Conservation (phyloP, 2,113 vertebrate species). For the Plestiodon gilberti region DNA sequence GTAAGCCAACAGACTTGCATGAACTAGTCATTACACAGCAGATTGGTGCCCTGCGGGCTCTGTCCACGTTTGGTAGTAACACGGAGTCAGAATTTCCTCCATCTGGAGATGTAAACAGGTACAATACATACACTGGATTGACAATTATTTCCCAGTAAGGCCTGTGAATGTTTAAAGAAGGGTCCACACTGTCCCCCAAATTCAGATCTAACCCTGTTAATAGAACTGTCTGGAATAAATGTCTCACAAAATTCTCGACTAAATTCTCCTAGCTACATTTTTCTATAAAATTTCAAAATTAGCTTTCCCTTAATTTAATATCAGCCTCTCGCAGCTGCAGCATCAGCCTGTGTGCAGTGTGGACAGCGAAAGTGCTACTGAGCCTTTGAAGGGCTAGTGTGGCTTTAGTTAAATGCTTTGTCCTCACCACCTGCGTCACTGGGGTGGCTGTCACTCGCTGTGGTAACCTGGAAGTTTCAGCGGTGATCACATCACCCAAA, state of each 20-base stretch:
- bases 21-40: slow-evolving; percentile 43
- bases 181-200: no score
- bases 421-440: no score
- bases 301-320: background rate
- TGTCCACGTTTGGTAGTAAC: slow-evolving; percentile 16
- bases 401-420: no score
- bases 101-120: background rate
- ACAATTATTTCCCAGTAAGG: background rate
- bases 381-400: no score
- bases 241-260: background rate
- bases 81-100: background rate
- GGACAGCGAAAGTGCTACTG: no score
- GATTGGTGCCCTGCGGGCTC: slow-evolving; percentile 41
- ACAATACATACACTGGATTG: background rate
- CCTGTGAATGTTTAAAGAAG: background rate
- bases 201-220: no score
- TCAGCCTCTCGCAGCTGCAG: no score
- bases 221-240: no score
- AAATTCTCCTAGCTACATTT: background rate
- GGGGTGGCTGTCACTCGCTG: no score
- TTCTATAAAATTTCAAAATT: background rate
- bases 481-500: no score
- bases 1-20: slow-evolving; percentile 60
- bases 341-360: no score
- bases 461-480: no score